phyloP scores from a whole-genome alignment of 2,113 vertebrate genomes.

The Mesembrinibis cayennensis region DNA sequence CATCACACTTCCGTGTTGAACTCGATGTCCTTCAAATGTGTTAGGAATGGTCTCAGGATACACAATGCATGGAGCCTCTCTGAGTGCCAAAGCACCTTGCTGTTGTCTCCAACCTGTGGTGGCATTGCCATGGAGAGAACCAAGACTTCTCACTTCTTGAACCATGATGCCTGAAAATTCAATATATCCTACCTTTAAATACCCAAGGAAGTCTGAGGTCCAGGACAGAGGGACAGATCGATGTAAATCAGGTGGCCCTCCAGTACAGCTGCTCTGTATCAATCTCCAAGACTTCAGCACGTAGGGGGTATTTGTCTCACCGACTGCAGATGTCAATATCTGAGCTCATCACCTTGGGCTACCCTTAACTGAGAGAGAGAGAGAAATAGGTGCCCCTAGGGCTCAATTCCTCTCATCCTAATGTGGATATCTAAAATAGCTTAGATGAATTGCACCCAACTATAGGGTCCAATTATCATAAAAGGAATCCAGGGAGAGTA shows the following conservation, averaged over 20 bases:
- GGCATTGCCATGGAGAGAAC: neutral
- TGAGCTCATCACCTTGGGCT: neutral
- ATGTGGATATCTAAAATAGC: neutral
- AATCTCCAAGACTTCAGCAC: neutral
- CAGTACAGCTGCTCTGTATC: neutral
- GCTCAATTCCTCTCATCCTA: neutral
- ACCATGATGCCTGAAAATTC: neutral
- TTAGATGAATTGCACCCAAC: neutral
- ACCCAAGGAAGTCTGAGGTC: neutral
- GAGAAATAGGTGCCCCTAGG: neutral
- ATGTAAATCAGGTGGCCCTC: neutral
- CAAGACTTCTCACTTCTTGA: neutral
- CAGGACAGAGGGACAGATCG: neutral
- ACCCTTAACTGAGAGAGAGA: neutral
- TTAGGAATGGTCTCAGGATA: neutral
- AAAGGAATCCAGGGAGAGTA: conserved; percentile 1
- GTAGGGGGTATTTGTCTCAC: neutral
- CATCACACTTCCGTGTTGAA: neutral
- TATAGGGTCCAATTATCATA: neutral
- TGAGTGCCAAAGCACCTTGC: neutral
- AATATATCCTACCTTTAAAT: neutral
- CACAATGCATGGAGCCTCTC: neutral
- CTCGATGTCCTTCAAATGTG: neutral
- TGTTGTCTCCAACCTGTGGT: neutral
- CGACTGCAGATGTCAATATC: neutral